Evolutionary conservation across 2,888 invertebrate species (phyloP).

Genomic region (Sepiola atlantica): DNA sequence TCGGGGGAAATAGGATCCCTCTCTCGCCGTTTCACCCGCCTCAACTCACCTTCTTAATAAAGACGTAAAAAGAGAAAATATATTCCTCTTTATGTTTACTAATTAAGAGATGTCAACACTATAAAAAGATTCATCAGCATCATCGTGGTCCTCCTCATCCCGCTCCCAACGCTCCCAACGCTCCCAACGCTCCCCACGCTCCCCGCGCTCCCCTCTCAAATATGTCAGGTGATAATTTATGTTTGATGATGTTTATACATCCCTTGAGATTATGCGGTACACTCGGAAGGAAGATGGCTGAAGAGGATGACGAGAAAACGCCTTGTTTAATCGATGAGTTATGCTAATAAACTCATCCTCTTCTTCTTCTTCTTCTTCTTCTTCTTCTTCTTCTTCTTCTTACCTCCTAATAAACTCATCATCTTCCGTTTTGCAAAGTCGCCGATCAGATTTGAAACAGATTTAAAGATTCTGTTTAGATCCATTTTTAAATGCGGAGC

Average conservation of each 20-base stretch:
- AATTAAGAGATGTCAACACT: slow-evolving; percentile 11
- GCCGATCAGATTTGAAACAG: neutral
- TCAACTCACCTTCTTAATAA: neutral
- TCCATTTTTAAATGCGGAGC: neutral
- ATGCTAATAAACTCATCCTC: neutral
- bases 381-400: no score
- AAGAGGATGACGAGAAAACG: neutral
- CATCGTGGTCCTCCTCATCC: neutral
- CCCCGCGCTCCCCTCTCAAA: neutral
- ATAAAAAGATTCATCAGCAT: neutral
- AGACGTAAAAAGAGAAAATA: neutral
- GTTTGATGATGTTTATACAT: neutral
- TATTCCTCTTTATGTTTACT: neutral
- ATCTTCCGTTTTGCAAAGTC: no score
- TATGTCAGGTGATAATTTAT: slow-evolving; percentile 10
- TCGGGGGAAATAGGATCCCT: neutral
- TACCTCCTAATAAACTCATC: no score
- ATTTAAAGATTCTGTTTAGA: neutral
- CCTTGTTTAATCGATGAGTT: neutral
- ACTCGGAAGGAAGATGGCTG: no score
- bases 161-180: neutral
- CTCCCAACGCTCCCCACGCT: no score
- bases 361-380: no score
- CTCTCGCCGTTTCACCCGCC: neutral
- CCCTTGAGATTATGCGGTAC: neutral